phyloP scores from a whole-genome alignment of 2,888 invertebrate genomes.

The Pardosa pseudoannulata region DNA sequence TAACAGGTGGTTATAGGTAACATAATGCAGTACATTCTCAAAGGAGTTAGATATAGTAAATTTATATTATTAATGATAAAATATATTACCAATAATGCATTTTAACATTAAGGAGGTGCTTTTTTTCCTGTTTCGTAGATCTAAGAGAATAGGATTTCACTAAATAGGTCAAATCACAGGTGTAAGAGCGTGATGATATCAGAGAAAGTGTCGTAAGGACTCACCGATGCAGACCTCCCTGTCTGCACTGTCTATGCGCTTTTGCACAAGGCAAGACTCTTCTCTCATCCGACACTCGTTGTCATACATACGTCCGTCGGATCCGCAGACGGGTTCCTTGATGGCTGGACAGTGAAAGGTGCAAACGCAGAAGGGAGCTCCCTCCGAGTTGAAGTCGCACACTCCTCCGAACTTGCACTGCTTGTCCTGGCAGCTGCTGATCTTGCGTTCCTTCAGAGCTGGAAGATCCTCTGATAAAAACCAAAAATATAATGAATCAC shows the following conservation, averaged over 20 bases:
- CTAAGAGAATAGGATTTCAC: too few species aligned
- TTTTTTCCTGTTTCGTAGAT: too few species aligned
- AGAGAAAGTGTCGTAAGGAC: too few species aligned
- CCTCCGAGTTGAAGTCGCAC: slow-evolving; percentile 83
- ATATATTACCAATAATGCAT: too few species aligned
- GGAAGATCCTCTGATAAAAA: slow-evolving; percentile 23
- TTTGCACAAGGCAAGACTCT: slow-evolving; percentile 90
- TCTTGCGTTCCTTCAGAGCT: slow-evolving; percentile 42
- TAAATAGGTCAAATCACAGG: too few species aligned
- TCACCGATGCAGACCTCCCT: slow-evolving; percentile 89
- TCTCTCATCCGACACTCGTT: slow-evolving; percentile 91
- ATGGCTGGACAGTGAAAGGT: slow-evolving; percentile 75
- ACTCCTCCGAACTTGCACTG: slow-evolving; percentile 82
- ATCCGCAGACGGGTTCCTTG: slow-evolving; percentile 86
- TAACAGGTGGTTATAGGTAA: too few species aligned
- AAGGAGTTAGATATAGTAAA: too few species aligned
- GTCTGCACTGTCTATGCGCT: slow-evolving; percentile 86
- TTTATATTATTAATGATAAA: too few species aligned
- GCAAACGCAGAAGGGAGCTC: slow-evolving; percentile 87
- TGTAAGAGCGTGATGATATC: too few species aligned
- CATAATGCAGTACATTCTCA: too few species aligned
- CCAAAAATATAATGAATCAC: too few species aligned
- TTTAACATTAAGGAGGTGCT: too few species aligned
- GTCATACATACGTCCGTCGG: slow-evolving; percentile 88
- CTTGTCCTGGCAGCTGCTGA: slow-evolving; percentile 75